Evolutionary conservation across 2,113 vertebrate species (phyloP), one percentile per base, ranked within the genome.

Genomic region (Chionodraco myersi): DNA sequence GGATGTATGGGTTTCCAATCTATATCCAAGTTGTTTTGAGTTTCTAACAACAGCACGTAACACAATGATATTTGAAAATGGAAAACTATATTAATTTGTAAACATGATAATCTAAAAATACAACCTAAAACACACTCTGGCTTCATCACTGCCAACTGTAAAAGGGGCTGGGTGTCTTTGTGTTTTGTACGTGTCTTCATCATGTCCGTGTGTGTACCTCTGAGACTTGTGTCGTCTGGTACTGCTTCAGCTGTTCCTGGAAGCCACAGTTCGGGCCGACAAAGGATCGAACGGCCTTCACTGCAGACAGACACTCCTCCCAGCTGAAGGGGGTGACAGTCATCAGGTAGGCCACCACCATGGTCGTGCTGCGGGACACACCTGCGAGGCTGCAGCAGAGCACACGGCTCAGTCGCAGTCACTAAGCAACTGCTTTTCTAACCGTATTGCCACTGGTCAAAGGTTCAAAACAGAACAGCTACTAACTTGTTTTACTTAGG

Each of bases 301-400:
- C 95, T 1, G 97, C 96, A 0, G 94, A 92, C 86, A 97, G 88
- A 85, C 96, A 97, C 67, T 96, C 93, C 45, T 96, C 92, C 96
- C 96, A 97, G 94, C 92, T 88, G 7, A 95, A 94, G 57, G 92
- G 86, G 0, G 96, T 98, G 88, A 97, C 96, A 0, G 96, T 97
- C 97, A 97, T 97, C 64, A 97, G 95, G 83, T 98, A 97, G 26
- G 97, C 96, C 87, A 97, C 95, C 81, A 97, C 92, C 77, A 97
- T 26, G 0, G 97, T 97, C 45, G 95, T 96, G 86, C 97, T 98
- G 82, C 97, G 95, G 13, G 97, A 98, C 34, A 97, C 96, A 18
- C 97, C 97, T 0, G 97, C 97, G 82, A 97, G 94, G 85, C 97
- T 97, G 87, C 5, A 79, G 72, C 21, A 72, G 45, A 48, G 59